Percentiles rank a stretch among this genome's conserved stretches.
phyloP scores from a whole-genome alignment of 2,888 invertebrate species.

The Doris montereyensis region DNA sequence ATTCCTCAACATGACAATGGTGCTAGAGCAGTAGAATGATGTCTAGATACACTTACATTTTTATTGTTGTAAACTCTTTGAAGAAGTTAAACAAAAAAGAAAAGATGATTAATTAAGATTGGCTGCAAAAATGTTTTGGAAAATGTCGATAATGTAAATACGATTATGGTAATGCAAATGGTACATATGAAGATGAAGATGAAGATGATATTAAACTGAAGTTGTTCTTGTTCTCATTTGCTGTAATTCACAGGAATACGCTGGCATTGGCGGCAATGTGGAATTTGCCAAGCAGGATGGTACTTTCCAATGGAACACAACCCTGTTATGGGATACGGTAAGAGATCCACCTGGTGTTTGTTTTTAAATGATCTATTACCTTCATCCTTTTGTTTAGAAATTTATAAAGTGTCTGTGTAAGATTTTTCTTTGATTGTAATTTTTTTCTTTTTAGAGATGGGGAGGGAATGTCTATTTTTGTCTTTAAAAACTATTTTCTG shows the following conservation, averaged over 20 bases:
- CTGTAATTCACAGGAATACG: constrained; percentile 80
- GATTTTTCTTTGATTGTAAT: background rate
- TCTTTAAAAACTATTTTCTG: background rate
- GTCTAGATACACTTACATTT: no score
- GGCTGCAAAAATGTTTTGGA: no score
- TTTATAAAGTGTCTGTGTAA: background rate
- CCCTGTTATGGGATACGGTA: constrained; percentile 78
- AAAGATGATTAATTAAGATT: no score
- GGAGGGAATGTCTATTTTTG: background rate
- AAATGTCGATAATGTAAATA: no score
- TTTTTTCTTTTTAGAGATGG: background rate
- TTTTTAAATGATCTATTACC: background rate
- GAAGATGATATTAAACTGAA: no score
- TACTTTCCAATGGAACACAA: constrained; percentile 81
- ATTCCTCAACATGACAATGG: no score
- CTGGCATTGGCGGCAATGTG: constrained; percentile 93
- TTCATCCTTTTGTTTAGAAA: background rate
- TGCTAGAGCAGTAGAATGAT: no score
- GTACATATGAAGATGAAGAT: no score
- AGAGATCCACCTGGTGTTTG: constrained; percentile 59
- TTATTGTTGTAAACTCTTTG: no score
- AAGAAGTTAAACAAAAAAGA: no score
- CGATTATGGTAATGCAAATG: no score
- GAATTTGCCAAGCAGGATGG: constrained; percentile 89
- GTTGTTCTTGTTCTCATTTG: no score